phyloP scores from a whole-genome alignment of 2,888 invertebrate genomes.

The Harpalus rubripes region DNA sequence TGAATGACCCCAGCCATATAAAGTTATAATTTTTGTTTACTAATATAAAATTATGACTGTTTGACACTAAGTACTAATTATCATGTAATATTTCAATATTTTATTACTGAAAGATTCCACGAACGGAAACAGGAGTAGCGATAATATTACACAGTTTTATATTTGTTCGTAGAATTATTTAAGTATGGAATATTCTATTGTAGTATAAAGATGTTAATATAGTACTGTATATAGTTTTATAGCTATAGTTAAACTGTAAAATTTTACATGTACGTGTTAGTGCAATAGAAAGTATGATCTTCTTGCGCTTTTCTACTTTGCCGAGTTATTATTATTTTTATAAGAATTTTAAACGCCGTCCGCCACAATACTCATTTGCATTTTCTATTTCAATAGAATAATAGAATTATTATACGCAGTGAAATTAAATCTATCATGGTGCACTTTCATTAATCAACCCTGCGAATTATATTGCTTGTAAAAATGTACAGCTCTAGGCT shows the following conservation, averaged over 20 bases:
- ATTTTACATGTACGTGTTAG: conserved; percentile 53
- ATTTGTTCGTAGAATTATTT: conserved; percentile 15
- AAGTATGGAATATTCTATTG: conserved; percentile 10
- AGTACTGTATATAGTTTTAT: conserved; percentile 13
- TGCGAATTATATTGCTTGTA: not conserved
- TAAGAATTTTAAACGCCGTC: conserved; percentile 41
- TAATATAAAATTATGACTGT: too few relatives aligned
- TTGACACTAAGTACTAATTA: too few relatives aligned
- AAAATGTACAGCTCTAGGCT: not conserved
- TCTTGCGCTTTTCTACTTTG: conserved; percentile 38
- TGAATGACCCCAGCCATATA: too few relatives aligned
- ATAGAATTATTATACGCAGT: conserved; percentile 42
- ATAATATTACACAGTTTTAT: conserved; percentile 15
- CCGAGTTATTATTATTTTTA: conserved; percentile 49
- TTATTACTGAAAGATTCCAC: not conserved
- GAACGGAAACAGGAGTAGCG: not conserved
- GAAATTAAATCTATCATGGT: conserved; percentile 22
- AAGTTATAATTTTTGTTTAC: too few relatives aligned
- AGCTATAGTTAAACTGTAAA: conserved; percentile 57
- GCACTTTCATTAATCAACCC: conserved; percentile 13
- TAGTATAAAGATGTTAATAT: conserved; percentile 16
- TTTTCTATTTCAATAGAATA: conserved; percentile 52
- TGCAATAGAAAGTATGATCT: conserved; percentile 59
- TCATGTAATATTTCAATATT: too few relatives aligned
- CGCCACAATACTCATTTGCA: conserved; percentile 45